Percentiles rank a stretch among this genome's conserved stretches.
Conservation (phyloP, 2,888 invertebrate species). For the Pyrrhia umbra region DNA sequence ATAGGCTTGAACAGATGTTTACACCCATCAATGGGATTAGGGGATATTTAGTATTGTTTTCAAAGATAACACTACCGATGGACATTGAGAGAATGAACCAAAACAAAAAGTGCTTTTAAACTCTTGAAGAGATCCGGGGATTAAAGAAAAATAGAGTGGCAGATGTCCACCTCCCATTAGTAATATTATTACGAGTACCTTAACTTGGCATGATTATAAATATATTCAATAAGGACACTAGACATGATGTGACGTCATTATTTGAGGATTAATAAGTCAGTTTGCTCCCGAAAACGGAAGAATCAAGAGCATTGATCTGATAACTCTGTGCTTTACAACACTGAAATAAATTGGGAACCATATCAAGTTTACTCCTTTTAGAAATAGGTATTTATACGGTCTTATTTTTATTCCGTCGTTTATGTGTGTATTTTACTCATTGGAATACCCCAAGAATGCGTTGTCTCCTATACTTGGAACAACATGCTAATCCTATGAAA, state of each 20-base stretch:
- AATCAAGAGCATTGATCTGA: not conserved
- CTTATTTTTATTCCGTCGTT: slow-evolving; percentile 36
- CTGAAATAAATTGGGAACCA: not conserved
- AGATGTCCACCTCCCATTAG: slow-evolving; percentile 44
- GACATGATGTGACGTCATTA: not conserved
- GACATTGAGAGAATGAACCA: slow-evolving; percentile 39
- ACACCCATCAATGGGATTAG: slow-evolving; percentile 7
- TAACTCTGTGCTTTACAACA: not conserved
- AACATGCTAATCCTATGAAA: slow-evolving; percentile 47
- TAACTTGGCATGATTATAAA: not conserved
- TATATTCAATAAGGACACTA: not conserved
- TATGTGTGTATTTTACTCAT: too few species aligned
- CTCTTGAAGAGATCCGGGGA: slow-evolving; percentile 30
- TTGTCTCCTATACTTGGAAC: slow-evolving; percentile 52
- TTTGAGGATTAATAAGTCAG: not conserved
- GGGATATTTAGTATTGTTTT: slow-evolving; percentile 38
- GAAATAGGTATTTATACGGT: slow-evolving; percentile 31
- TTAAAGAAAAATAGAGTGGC: slow-evolving; percentile 48
- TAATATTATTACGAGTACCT: slow-evolving; percentile 11
- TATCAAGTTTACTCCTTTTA: slow-evolving; percentile 5
- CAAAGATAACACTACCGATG: slow-evolving; percentile 52
- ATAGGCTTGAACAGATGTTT: slow-evolving; percentile 28
- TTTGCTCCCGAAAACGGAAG: not conserved
- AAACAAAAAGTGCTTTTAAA: slow-evolving; percentile 44
- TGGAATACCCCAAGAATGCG: slow-evolving; percentile 31